These are phyloP conservation scores for Tringa solitaria DNA, from an alignment of 2,113 vertebrate species.

Conservation along the genomic window DNA sequence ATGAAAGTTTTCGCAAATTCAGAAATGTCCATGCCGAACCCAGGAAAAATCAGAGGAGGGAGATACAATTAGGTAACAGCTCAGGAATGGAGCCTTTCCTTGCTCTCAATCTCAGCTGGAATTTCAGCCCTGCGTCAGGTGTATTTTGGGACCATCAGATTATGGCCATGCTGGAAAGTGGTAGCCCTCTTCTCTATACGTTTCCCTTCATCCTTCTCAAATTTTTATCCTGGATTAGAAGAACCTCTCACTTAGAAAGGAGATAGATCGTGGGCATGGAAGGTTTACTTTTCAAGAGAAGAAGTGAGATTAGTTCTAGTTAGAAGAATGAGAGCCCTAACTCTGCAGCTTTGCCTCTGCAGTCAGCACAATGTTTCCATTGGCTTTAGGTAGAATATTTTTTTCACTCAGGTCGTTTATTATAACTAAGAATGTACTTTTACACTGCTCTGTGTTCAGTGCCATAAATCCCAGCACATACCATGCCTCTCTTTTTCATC, in stretches of 20 bases:
- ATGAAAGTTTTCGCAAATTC: neutral
- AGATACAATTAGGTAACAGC: neutral
- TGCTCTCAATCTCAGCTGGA: neutral
- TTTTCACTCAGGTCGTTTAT: constrained; percentile 1
- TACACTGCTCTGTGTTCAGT: neutral
- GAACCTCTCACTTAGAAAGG: neutral
- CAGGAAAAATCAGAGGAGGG: neutral
- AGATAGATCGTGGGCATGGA: neutral
- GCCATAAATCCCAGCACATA: constrained; percentile 26
- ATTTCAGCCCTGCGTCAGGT: neutral
- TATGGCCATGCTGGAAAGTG: neutral
- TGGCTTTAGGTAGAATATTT: constrained; percentile 42
- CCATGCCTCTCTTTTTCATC: neutral
- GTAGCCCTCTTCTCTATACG: neutral
- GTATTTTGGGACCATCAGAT: neutral
- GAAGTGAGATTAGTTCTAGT: neutral
- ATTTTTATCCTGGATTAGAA: neutral
- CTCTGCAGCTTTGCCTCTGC: neutral
- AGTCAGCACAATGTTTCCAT: constrained; percentile 26
- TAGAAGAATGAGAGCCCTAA: neutral
- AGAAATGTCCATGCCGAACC: neutral
- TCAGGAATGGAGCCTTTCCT: neutral
- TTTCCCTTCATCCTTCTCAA: neutral
- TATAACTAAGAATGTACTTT: constrained; percentile 29
- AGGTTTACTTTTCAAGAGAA: neutral